A percentile compares a stretch with the other conserved stretches of the same genome.
These are phyloP conservation scores for Antigone vipio DNA, from an alignment of 2,113 vertebrate genomes.

Conservation along the genomic window DNA sequence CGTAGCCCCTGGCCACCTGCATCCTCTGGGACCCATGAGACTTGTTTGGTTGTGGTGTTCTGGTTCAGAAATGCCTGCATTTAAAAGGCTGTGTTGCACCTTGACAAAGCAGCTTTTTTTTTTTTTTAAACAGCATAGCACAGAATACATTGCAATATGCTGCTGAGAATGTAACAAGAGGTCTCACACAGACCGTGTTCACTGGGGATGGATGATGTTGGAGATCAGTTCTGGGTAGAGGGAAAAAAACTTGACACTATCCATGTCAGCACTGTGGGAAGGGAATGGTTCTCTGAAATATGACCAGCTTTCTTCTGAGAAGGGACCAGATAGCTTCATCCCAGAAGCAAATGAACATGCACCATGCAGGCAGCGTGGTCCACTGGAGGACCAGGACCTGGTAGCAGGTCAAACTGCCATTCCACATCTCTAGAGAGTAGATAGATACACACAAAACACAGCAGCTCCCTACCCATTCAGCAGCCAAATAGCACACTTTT, in stretches of 20 bases:
- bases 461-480: background rate
- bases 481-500: background rate
- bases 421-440: background rate
- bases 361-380: no score
- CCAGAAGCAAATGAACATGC: background rate
- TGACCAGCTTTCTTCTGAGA: background rate
- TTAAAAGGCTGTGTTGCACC: background rate
- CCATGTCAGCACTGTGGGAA: background rate
- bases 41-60: background rate
- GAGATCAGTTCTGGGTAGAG: background rate
- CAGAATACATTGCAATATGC: background rate
- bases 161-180: background rate
- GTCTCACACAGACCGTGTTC: background rate
- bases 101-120: background rate
- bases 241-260: background rate
- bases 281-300: background rate
- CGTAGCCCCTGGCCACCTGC: fast-evolving
- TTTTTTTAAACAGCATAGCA: background rate
- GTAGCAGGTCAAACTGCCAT: background rate
- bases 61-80: background rate
- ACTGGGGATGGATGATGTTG: background rate
- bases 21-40: background rate
- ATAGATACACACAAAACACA: background rate
- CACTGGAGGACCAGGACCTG: background rate
- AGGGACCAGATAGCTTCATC: background rate